Evolutionary conservation across 2,888 invertebrate genomes (phyloP), one percentile per base, ranked within the genome.

Genomic region (Plebejus anna): DNA sequence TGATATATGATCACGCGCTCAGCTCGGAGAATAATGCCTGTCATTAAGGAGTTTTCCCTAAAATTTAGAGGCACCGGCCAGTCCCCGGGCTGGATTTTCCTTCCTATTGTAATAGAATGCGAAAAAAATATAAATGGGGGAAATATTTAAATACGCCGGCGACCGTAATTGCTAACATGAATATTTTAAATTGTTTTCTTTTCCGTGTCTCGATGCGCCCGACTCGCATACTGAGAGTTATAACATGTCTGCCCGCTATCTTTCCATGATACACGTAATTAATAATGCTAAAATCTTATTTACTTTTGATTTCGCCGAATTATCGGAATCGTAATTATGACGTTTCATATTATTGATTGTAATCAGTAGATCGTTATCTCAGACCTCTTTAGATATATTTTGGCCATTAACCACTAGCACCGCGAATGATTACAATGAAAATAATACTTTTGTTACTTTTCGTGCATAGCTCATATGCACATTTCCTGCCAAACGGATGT

Each of bases 291-390:
- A 4, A 55, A 55, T 55, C 51, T 42, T 22, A n/a, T 28, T 22
- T 51, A 32, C 32, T n/a, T 73, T 73, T 73, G 32, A 73, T 73
- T 73, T 73, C 55, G 13, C n/a, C 55, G 55, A 72, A 51, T 55
- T 73, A 73, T 55, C 55, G 9, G 22, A 55, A 36, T 16, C 55
- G 51, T 32, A 55, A 73, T 73, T 13, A 2, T 73, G 51, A 55
- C 72, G 72, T 51, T 11, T n/a, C 22, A 22, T 42, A 72, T 32
- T 55, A 7, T 32, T 13, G 73, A 73, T 73, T 16, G 13, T 55
- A 55, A 73, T 73, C 73, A n/a, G 5, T 73, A 73, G 73, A 73
- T 73, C 55, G 28, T 32, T 73, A 73, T 73, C 73, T 22, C n/a
- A 0, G 38, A 4, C 9, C 38, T 42, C 47, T 16, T 73, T 13